These are phyloP conservation scores for Megaptera novaeangliae DNA, from an alignment of 2,113 vertebrate genomes.

Conservation along the genomic window DNA sequence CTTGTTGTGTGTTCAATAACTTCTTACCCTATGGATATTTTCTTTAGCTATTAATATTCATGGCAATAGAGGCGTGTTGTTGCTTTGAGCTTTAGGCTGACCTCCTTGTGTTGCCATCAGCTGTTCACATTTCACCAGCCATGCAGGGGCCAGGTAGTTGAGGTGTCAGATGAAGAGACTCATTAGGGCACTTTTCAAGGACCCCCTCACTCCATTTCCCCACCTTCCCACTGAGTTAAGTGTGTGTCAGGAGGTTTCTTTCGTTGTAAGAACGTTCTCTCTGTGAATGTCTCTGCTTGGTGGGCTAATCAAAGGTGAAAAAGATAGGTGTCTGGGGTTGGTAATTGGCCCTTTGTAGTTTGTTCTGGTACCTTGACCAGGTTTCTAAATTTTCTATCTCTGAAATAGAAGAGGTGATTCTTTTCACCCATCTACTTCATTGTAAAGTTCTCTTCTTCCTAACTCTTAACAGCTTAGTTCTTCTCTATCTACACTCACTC, in stretches of 20 bases:
- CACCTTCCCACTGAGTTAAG: background rate
- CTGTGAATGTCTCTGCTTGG: background rate
- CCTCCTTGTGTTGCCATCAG: background rate
- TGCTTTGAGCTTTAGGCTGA: background rate
- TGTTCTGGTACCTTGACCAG: background rate
- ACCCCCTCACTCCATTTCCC: background rate
- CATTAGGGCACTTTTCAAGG: background rate
- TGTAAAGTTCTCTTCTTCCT: constrained; percentile 20
- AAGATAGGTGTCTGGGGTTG: background rate
- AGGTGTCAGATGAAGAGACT: background rate
- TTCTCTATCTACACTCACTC: background rate
- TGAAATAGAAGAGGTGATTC: background rate
- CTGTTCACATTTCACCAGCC: background rate
- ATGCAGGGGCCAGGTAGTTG: background rate
- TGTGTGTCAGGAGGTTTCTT: background rate
- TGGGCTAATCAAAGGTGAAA: background rate
- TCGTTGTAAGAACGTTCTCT: background rate
- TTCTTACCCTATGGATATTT: background rate
- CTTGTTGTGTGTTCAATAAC: background rate
- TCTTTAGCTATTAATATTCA: background rate
- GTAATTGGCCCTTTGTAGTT: background rate
- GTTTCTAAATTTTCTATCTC: background rate
- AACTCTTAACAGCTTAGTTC: background rate
- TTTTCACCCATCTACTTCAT: background rate
- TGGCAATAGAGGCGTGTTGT: background rate